phyloP scores from a whole-genome alignment of 2,888 invertebrate genomes.

The Helicoverpa assulta region DNA sequence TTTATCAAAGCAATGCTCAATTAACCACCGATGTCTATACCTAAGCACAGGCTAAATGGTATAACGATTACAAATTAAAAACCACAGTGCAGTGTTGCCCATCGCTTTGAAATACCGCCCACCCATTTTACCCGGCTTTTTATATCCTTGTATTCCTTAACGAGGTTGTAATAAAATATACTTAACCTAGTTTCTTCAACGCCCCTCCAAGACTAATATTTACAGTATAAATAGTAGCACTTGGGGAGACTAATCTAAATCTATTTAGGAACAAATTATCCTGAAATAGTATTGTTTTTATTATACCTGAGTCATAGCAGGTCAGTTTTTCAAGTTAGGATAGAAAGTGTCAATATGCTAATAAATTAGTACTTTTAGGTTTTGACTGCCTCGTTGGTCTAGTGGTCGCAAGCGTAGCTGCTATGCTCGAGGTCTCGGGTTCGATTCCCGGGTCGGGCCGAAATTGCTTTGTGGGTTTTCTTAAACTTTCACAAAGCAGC shows the following conservation, averaged over 20 bases:
- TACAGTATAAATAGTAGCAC: slow-evolving; percentile 37
- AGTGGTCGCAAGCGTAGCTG: too few species aligned
- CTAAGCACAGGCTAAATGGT: not conserved
- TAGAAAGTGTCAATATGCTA: not conserved
- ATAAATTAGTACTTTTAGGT: not conserved
- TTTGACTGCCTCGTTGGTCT: too few species aligned
- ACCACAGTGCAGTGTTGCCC: slow-evolving; percentile 30
- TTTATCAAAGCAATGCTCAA: not conserved
- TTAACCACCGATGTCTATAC: not conserved
- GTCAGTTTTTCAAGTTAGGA: not conserved
- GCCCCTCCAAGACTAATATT: slow-evolving; percentile 46
- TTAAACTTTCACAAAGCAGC: too few species aligned
- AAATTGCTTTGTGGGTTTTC: too few species aligned
- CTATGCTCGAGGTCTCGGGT: too few species aligned
- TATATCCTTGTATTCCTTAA: slow-evolving; percentile 41
- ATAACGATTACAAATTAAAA: slow-evolving; percentile 26
- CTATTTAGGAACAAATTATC: slow-evolving; percentile 17
- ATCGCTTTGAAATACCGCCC: slow-evolving; percentile 27
- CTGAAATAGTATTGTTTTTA: slow-evolving; percentile 1
- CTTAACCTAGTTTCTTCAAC: slow-evolving; percentile 47
- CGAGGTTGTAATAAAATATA: slow-evolving; percentile 53
- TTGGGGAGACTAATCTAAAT: slow-evolving; percentile 15
- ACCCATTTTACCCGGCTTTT: slow-evolving; percentile 30
- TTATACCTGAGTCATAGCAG: too few species aligned
- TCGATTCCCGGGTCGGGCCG: too few species aligned